These are phyloP conservation scores for Atta colombica DNA, from an alignment of 1,140 invertebrate genomes.

Conservation along the genomic window DNA sequence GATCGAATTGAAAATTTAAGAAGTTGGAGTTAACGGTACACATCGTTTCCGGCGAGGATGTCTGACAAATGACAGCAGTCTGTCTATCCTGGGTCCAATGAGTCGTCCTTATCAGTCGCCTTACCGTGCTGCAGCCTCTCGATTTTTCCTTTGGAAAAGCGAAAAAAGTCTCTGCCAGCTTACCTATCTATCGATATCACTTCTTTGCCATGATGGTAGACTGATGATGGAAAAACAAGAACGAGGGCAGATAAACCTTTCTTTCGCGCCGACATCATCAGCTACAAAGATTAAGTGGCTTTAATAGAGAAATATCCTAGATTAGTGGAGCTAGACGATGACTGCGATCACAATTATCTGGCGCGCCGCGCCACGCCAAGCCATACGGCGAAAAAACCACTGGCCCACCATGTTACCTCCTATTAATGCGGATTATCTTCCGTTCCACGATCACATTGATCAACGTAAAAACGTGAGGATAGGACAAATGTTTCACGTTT, in stretches of 20 bases:
- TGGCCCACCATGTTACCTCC: constrained; percentile 10
- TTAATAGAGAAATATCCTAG: constrained; percentile 70
- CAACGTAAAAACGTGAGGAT: constrained; percentile 51
- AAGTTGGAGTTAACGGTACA: constrained; percentile 57
- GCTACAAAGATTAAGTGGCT: constrained; percentile 70
- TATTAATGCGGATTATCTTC: constrained; percentile 60
- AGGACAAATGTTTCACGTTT: constrained; percentile 50
- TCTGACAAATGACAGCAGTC: constrained; percentile 80
- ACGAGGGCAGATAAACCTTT: constrained; percentile 77
- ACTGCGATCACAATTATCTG: constrained; percentile 53
- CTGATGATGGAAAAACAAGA: constrained; percentile 79
- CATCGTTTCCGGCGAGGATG: constrained; percentile 54
- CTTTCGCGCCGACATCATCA: constrained; percentile 69
- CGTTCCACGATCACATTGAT: constrained; percentile 56
- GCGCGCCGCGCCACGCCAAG: background rate
- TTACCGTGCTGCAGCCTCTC: constrained; percentile 66
- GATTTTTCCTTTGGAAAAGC: constrained; percentile 68
- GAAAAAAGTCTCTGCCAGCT: constrained; percentile 68
- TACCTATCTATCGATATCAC: constrained; percentile 77
- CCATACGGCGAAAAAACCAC: background rate
- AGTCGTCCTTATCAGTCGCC: constrained; percentile 77
- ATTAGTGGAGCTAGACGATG: constrained; percentile 59
- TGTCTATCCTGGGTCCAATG: constrained; percentile 78
- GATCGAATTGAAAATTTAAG: constrained; percentile 61
- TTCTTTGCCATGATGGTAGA: constrained; percentile 79